These are phyloP conservation scores for Phyllostomus hastatus DNA, from an alignment of 2,113 vertebrate genomes.

Conservation along the genomic window DNA sequence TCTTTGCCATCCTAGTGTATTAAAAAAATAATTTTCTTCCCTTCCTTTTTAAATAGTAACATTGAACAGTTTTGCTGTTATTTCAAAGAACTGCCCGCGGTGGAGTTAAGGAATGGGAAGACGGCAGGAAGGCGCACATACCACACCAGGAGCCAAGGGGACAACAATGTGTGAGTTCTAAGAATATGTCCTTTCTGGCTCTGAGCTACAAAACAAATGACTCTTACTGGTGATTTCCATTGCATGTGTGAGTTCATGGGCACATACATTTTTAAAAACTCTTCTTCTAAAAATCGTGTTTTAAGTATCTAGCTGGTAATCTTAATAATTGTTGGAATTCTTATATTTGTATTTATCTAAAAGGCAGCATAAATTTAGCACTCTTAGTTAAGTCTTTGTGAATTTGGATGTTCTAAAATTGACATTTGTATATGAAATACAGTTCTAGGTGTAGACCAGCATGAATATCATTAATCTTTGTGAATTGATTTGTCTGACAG, in stretches of 20 bases:
- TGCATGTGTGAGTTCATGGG: neutral
- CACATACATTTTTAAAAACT: neutral
- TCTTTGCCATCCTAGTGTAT: neutral
- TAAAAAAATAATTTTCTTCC: constrained; percentile 31
- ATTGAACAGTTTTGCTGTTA: constrained; percentile 98
- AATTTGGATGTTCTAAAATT: neutral
- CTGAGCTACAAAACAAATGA: neutral
- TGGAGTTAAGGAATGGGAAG: constrained; percentile 96
- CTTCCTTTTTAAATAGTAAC: constrained; percentile 85
- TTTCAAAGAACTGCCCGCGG: constrained; percentile 97
- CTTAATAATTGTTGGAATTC: neutral
- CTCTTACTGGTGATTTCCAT: neutral
- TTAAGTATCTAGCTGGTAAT: neutral
- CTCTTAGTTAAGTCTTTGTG: neutral
- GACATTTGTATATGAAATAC: neutral
- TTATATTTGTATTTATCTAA: neutral
- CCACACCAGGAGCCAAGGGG: constrained; percentile 98
- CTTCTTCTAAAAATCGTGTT: neutral
- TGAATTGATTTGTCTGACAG: neutral
- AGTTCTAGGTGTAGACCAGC: neutral
- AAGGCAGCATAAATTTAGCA: neutral
- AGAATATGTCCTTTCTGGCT: neutral
- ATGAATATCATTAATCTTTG: neutral
- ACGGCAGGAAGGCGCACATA: constrained; percentile 95
- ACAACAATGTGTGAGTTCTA: constrained; percentile 94